These are phyloP conservation scores for Brachirus orientalis DNA, from an alignment of 2,113 vertebrate species.

Conservation along the genomic window DNA sequence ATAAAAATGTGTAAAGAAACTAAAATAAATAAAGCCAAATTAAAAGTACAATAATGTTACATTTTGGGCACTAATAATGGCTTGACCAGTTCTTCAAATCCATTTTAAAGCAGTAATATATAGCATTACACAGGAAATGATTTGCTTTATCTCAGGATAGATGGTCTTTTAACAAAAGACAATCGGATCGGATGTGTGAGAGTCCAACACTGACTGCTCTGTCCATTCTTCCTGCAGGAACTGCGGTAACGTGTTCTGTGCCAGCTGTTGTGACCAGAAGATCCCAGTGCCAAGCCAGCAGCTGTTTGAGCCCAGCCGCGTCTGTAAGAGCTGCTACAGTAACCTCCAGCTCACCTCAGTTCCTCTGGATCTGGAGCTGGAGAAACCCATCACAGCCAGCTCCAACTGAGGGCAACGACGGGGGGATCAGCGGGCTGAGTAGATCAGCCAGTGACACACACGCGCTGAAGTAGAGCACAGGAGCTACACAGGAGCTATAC, in stretches of 20 bases:
- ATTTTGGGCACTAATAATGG: no score
- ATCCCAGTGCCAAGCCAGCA: slow-evolving; percentile 97
- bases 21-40: no score
- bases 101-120: no score
- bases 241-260: slow-evolving; percentile 97
- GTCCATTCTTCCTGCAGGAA: slow-evolving; percentile 82
- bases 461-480: slow-evolving; percentile 37
- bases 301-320: slow-evolving; percentile 94
- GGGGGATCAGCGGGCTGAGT: not conserved
- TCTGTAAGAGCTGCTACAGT: slow-evolving; percentile 94
- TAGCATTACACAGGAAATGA: no score
- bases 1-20: no score
- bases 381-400: slow-evolving; percentile 92
- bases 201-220: slow-evolving; percentile 21
- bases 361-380: slow-evolving; percentile 90
- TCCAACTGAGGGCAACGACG: slow-evolving; percentile 84
- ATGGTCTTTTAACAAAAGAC: no score
- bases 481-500: slow-evolving; percentile 48
- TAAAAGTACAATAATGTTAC: no score
- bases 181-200: not conserved
- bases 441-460: slow-evolving; percentile 13
- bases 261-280: slow-evolving; percentile 98
- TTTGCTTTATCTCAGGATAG: no score
- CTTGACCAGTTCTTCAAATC: no score
- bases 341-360: slow-evolving; percentile 85